These are phyloP conservation scores for Stegophylla sp. DNA, from an alignment of 2,888 invertebrate genomes.

Conservation along the genomic window DNA sequence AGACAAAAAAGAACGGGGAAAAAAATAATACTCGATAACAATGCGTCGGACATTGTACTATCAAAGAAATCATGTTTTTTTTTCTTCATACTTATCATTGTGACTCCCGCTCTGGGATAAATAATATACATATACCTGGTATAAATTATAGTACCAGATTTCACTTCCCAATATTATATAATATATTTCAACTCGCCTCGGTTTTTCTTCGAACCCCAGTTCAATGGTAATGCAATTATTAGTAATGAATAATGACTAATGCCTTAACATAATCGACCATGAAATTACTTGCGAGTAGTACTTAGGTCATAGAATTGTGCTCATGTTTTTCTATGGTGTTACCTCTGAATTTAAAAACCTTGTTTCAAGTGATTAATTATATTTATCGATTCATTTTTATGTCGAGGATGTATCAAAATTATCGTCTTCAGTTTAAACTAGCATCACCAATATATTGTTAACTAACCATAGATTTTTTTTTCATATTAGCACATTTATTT, in stretches of 20 bases:
- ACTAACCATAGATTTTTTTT: no score
- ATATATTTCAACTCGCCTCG: not conserved
- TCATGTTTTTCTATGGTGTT: no score
- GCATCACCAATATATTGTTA: no score
- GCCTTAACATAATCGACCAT: conserved; percentile 29
- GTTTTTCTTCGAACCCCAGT: not conserved
- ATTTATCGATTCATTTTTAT: no score
- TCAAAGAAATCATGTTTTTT: conserved; percentile 33
- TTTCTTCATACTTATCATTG: not conserved
- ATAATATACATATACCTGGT: not conserved
- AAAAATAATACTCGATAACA: conserved; percentile 23
- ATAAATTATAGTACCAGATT: conserved; percentile 1
- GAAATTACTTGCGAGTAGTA: conserved; percentile 3
- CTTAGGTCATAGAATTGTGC: not conserved
- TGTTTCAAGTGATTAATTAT: no score
- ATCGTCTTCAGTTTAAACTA: no score
- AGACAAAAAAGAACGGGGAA: not conserved
- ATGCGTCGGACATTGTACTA: not conserved
- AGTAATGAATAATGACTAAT: conserved; percentile 18
- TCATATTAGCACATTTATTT: no score
- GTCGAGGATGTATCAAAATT: no score
- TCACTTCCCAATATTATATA: not conserved
- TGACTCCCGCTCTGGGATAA: not conserved
- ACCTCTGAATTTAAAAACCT: no score
- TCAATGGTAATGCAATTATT: not conserved